These are phyloP conservation scores for Sciaenops ocellatus DNA, from an alignment of 2,797 vertebrate species.

Conservation along the genomic window DNA sequence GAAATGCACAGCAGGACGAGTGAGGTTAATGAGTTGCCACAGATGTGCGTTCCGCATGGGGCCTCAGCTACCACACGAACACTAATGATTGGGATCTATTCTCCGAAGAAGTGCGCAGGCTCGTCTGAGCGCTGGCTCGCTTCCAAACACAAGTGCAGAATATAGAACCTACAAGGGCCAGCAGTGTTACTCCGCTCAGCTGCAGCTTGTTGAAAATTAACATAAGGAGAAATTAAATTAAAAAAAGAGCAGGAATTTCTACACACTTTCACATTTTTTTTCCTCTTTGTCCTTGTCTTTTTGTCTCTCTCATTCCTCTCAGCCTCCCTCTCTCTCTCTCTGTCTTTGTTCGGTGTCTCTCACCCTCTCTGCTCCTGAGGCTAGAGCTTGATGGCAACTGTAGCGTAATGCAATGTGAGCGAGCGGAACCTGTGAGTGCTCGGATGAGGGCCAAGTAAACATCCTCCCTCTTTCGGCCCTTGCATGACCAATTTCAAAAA, in stretches of 20 bases:
- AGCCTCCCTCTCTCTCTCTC: conserved; percentile 37
- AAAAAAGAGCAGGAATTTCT: conserved; percentile 19
- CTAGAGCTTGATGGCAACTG: conserved; percentile 77
- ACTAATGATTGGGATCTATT: conserved; percentile 62
- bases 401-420: conserved; percentile 82
- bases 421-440: conserved; percentile 79
- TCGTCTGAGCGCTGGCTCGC: conserved; percentile 29
- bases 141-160: conserved; percentile 32
- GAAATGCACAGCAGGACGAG: conserved; percentile 58
- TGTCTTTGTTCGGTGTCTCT: conserved; percentile 60
- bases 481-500: conserved; percentile 73
- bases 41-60: conserved; percentile 66
- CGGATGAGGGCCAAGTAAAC: conserved; percentile 75
- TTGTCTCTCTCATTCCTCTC: conserved; percentile 40
- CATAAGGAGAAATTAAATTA: conserved; percentile 37
- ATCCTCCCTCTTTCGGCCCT: conserved; percentile 63
- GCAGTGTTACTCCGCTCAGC: conserved; percentile 29
- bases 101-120: conserved; percentile 28
- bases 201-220: conserved; percentile 50
- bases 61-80: conserved; percentile 48
- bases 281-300: conserved; percentile 21
- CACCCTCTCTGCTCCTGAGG: conserved; percentile 70
- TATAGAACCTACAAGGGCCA: conserved; percentile 47
- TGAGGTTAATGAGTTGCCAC: conserved; percentile 65
- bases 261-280: conserved; percentile 5